phyloP scores from a whole-genome alignment of 2,888 invertebrate genomes.

The Caenorhabditis uteleia region DNA sequence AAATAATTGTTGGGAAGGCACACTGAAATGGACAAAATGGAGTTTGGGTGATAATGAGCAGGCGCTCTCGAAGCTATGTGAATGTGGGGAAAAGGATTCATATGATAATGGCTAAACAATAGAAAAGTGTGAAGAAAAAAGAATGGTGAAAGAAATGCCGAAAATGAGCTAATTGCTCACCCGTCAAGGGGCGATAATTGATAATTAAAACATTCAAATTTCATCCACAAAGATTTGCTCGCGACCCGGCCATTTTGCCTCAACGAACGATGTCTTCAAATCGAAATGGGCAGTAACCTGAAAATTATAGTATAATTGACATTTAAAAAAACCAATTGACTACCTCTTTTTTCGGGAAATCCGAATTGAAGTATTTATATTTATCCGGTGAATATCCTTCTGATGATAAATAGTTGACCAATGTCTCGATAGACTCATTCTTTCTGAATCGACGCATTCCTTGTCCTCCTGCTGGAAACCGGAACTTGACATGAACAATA shows the following conservation, averaged over 20 bases:
- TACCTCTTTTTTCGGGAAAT: slow-evolving; percentile 64
- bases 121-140: too few species aligned
- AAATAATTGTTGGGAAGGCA: too few species aligned
- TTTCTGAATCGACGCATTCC: slow-evolving; percentile 59
- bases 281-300: slow-evolving; percentile 82
- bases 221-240: slow-evolving; percentile 93
- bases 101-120: too few species aligned
- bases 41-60: too few species aligned
- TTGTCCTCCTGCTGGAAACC: slow-evolving; percentile 59
- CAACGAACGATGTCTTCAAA: slow-evolving; percentile 79
- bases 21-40: too few species aligned
- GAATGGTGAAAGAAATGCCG: too few species aligned
- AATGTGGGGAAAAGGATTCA: too few species aligned
- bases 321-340: slow-evolving; percentile 8
- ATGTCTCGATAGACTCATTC: slow-evolving; percentile 42
- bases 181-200: too few species aligned
- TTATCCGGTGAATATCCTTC: slow-evolving; percentile 55
- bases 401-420: slow-evolving; percentile 56
- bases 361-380: slow-evolving; percentile 62
- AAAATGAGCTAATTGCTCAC: too few species aligned
- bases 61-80: too few species aligned
- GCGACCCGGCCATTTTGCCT: slow-evolving; percentile 87
- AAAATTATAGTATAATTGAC: slow-evolving; percentile 62
- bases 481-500: slow-evolving; percentile 56
- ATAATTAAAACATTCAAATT: slow-evolving; percentile 81